Evolutionary conservation across 2,113 vertebrate species (phyloP), one percentile per base, ranked within the genome.

Genomic region (Oxyruncus cristatus): DNA sequence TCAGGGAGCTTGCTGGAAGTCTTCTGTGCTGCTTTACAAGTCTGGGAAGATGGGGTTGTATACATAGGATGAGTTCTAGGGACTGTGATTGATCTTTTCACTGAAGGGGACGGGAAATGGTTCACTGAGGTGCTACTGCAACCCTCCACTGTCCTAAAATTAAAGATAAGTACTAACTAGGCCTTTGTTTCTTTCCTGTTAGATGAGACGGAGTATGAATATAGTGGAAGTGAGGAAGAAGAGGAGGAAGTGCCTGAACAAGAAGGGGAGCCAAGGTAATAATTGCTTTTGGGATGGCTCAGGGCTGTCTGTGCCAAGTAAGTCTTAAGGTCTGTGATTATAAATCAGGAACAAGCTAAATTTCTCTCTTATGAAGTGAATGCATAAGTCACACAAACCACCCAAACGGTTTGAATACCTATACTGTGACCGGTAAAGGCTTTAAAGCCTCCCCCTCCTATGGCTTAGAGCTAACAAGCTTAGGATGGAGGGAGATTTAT

Each of bases 161-260:
- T 28, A 52, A 78, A 55, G 17, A 26, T 81, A 65, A 73, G 52
- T 62, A 30, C 76, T 88, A 53, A 72, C 20, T 61, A 37, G 14
- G 30, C 44, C 59, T 35, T 66, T 74, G 33, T 94, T 93, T 76
- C 44, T 49, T 92, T 56, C 81, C 73, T 4, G 3, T 65, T 96
- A 99, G 99, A 99, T 97, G 99, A 99, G 95, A 99, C 99, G 0
- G 99, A 99, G 86, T 99, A 99, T 88, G 99, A 99, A 93, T 99
- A 99, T 96, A 99, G 99, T 68, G 99, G 99, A 89, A 99, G 99
- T 94, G 99, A 99, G 95, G 99, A 99, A 89, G 99, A 99, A 83
- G 99, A 99, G 95, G 99, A 99, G 95, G 99, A 99, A 94, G 97
- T 99, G 81, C 99, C 99, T 92, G 99, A 99, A 94, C 99, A 99